Conservation (phyloP, 1,140 invertebrate species). For the Acromyrmex charruanus region DNA sequence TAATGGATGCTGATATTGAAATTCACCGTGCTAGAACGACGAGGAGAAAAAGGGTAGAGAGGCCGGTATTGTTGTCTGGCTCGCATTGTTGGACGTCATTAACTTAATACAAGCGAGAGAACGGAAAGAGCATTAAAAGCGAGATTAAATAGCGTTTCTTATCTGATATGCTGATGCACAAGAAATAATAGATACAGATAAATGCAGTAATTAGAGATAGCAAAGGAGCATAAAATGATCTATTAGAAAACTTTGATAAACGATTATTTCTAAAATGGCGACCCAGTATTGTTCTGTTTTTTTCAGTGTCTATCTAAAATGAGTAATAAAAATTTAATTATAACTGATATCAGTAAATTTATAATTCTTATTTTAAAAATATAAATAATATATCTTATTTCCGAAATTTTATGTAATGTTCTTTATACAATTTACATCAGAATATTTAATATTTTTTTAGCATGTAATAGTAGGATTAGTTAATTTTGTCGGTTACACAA, state of each 20-base stretch:
- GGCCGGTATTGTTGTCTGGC: slow-evolving; percentile 41
- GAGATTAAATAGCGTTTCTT: slow-evolving; percentile 37
- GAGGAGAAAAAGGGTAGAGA: slow-evolving; percentile 33
- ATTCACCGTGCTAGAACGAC: slow-evolving; percentile 30
- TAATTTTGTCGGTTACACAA: neutral
- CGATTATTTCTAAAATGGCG: neutral
- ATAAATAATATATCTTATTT: neutral
- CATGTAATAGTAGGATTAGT: neutral
- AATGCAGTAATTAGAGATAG: neutral
- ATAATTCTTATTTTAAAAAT: neutral
- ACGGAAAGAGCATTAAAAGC: slow-evolving; percentile 7
- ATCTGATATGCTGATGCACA: neutral
- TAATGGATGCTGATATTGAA: slow-evolving; percentile 49
- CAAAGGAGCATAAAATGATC: neutral
- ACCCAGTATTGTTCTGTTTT: neutral
- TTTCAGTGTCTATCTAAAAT: neutral
- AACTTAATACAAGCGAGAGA: slow-evolving; percentile 33
- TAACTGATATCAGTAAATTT: neutral
- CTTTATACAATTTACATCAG: neutral
- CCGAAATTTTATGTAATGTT: neutral
- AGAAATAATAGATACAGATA: slow-evolving; percentile 14
- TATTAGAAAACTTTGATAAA: neutral
- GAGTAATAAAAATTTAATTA: neutral
- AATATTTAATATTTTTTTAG: neutral
- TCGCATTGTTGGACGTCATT: slow-evolving; percentile 56